phyloP scores from a whole-genome alignment of 1,140 invertebrate genomes.

The Goniozus legneri region DNA sequence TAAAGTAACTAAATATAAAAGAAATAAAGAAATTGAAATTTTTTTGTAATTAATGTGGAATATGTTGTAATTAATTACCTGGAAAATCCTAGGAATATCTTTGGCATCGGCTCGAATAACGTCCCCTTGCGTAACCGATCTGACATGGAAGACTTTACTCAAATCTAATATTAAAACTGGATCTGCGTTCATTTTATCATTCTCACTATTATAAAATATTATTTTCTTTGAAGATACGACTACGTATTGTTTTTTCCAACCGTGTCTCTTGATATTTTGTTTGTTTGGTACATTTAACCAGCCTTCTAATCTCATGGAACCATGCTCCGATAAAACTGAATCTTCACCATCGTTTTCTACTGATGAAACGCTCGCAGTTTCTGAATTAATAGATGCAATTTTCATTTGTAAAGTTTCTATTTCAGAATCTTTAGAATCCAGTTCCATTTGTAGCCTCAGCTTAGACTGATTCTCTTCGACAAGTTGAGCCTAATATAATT shows the following conservation, averaged over 20 bases:
- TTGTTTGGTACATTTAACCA: slow-evolving; percentile 95
- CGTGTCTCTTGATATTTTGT: slow-evolving; percentile 91
- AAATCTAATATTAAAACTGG: slow-evolving; percentile 93
- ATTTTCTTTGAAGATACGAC: slow-evolving; percentile 96
- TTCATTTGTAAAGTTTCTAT: slow-evolving; percentile 89
- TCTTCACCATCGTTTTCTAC: slow-evolving; percentile 83
- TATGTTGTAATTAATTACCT: slow-evolving; percentile 57
- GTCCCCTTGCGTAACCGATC: slow-evolving; percentile 97
- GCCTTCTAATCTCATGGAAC: slow-evolving; percentile 72
- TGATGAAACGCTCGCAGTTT: slow-evolving; percentile 87
- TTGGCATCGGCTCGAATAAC: slow-evolving; percentile 96
- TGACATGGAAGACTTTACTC: slow-evolving; percentile 97
- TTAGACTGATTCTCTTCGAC: slow-evolving; percentile 65
- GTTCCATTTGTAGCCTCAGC: slow-evolving; percentile 86
- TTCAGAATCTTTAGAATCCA: slow-evolving; percentile 94
- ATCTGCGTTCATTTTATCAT: slow-evolving; percentile 91
- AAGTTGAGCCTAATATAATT: slow-evolving; percentile 54
- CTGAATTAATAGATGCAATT: slow-evolving; percentile 71
- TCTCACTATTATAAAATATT: slow-evolving; percentile 95
- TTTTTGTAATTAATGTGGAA: slow-evolving; percentile 2
- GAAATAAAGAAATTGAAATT: background rate
- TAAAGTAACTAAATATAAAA: slow-evolving; percentile 68
- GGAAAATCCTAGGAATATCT: slow-evolving; percentile 98
- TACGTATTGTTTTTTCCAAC: slow-evolving; percentile 96
- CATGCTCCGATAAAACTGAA: slow-evolving; percentile 59